Conservation (phyloP, 1,140 invertebrate genomes). For the Pantala flavescens region DNA sequence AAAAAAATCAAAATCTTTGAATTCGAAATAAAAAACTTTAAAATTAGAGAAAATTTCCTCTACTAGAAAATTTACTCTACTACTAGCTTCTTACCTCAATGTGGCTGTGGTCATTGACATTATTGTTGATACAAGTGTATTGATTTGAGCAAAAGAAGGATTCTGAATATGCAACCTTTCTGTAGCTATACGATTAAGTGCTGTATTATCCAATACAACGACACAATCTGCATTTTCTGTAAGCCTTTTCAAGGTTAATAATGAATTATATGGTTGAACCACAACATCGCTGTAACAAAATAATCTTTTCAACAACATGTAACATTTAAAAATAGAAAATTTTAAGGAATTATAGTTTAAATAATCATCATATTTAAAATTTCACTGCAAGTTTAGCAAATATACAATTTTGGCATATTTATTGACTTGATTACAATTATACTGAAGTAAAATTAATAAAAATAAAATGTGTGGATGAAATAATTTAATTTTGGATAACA, state of each 20-base stretch:
- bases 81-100: constrained; percentile 45
- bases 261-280: constrained; percentile 97
- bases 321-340: not conserved
- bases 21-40: too few relatives aligned
- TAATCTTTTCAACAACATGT: not conserved
- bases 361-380: not conserved
- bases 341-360: not conserved
- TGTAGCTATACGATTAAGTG: constrained; percentile 90
- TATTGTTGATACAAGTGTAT: constrained; percentile 94
- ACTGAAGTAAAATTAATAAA: not conserved
- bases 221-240: constrained; percentile 96
- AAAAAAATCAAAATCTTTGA: too few relatives aligned
- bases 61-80: too few relatives aligned
- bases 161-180: constrained; percentile 92
- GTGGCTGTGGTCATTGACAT: constrained; percentile 97
- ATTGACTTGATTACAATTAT: too few relatives aligned
- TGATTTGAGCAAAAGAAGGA: constrained; percentile 94
- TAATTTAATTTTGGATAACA: too few relatives aligned
- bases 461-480: not conserved
- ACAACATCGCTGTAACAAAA: constrained; percentile 78
- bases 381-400: too few relatives aligned
- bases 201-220: constrained; percentile 94
- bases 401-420: too few relatives aligned
- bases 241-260: constrained; percentile 87
- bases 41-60: too few relatives aligned